Evolutionary conservation across 1,140 invertebrate species (phyloP).

Genomic region (Trichonephila clavata): DNA sequence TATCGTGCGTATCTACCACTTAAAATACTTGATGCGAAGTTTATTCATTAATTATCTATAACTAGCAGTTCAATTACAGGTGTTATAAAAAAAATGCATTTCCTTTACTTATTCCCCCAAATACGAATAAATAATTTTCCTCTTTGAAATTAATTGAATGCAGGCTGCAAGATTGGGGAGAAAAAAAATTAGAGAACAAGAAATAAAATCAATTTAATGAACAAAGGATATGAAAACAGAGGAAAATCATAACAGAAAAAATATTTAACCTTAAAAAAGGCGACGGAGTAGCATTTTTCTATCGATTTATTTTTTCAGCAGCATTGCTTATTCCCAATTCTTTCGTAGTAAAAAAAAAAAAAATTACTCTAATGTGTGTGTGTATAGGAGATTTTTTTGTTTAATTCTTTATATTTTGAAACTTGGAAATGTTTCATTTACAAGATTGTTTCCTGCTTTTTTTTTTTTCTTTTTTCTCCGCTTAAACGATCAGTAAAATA

Average conservation of each 20-base stretch:
- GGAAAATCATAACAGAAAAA: conserved; percentile 6
- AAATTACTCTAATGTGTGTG: conserved; percentile 9
- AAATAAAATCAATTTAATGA: conserved; percentile 24
- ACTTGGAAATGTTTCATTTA: background rate
- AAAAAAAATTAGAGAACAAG: background rate
- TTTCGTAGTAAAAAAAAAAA: background rate
- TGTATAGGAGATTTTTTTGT: background rate
- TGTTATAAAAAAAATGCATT: background rate
- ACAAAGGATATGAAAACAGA: background rate
- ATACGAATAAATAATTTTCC: background rate
- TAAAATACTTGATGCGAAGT: background rate
- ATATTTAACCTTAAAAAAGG: background rate
- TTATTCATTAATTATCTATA: background rate
- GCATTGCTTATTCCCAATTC: background rate
- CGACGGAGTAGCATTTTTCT: background rate
- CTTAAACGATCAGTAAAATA: no score
- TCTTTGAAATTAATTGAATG: background rate
- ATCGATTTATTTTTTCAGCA: background rate
- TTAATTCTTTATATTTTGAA: background rate
- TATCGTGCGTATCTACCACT: background rate
- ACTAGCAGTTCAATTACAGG: conserved; percentile 26
- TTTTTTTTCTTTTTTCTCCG: background rate
- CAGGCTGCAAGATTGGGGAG: background rate
- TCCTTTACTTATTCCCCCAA: background rate
- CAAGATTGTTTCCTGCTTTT: background rate